Evolutionary conservation across 2,888 invertebrate species (phyloP), one percentile per base, ranked within the genome.

Genomic region (Agriotes lineatus): DNA sequence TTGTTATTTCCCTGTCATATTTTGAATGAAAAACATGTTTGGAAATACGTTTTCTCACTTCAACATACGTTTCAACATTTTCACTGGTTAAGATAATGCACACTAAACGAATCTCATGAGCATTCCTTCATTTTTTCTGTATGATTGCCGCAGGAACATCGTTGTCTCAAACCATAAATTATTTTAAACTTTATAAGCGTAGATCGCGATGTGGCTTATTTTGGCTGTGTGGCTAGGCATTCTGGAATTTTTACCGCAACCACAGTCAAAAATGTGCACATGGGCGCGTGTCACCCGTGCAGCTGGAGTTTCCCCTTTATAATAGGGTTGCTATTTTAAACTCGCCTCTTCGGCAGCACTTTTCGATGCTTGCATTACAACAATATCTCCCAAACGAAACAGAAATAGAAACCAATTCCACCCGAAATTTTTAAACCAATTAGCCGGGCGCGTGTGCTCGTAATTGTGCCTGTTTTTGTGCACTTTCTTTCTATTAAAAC

Each of bases 251-350:
- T 42, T 42, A 42, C 42, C 42, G 16, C 42, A 42, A 42, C 42
- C 42, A 42, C 42, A 42, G 25, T 22, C 20, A n/a, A 22, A 48
- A 48, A 48, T 12, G 19, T 20, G 20, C 3, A 12, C 14, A 14
- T 22, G 20, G 12, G 33, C 30, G 33, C 16, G n/a, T 25, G 42
- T 12, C 52, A 52, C 42, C 45, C 50, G 18, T 64, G 64, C 64
- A 57, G 56, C 57, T 58, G 65, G 57, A 57, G 42, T 63, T 52
- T 52, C 63, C 54, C 63, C 42, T 54, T 52, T 63, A 56, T 52
- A 52, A 52, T 52, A 52, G 65, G 65, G 65, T 58, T 65, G 65
- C 65, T 65, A 65, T 65, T 65, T 65, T 65, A 58, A 58, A 65
- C 45, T 42, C 35, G 14, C 6, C 30, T 16, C 44, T 45, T 25